Percentiles rank a stretch among this genome's conserved stretches.
Evolutionary conservation across 2,797 vertebrate genomes (phyloP).

Genomic region (Sebastes matsubarae): DNA sequence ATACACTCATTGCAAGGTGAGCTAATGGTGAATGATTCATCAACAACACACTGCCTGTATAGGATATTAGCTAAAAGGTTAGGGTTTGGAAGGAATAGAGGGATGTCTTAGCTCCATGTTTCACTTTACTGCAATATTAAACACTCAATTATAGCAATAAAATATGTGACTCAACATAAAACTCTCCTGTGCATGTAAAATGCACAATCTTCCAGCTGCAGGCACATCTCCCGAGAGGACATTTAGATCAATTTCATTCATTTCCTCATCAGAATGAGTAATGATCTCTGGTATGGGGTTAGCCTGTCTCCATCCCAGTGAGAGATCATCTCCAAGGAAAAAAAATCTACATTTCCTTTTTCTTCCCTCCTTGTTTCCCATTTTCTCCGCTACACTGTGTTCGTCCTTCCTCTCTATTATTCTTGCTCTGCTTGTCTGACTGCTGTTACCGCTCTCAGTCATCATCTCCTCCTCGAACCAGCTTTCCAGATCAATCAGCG

Average conservation of each 20-base stretch:
- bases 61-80: conserved; percentile 4
- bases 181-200: neutral
- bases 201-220: neutral
- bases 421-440: conserved; percentile 5
- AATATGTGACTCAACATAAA: neutral
- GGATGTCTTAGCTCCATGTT: neutral
- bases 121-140: neutral
- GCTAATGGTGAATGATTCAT: conserved; percentile 48
- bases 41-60: conserved; percentile 1
- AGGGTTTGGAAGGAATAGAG: neutral
- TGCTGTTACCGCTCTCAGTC: conserved; percentile 26
- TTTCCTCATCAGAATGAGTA: conserved; percentile 55
- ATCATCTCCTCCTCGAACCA: conserved; percentile 33
- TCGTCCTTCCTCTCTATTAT: neutral
- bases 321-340: conserved; percentile 33
- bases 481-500: conserved; percentile 40
- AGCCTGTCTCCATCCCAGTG: conserved; percentile 27
- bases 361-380: neutral
- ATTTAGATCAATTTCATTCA: conserved; percentile 54
- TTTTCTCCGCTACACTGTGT: neutral
- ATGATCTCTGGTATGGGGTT: conserved; percentile 37
- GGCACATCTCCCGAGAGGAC: conserved; percentile 25
- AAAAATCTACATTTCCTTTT: conserved; percentile 11
- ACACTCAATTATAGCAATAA: neutral
- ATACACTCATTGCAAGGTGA: conserved; percentile 6